A percentile compares a stretch with the other conserved stretches of the same genome.
Evolutionary conservation across 2,113 vertebrate species (phyloP).

Genomic region (Paradoxurus hermaphroditus): DNA sequence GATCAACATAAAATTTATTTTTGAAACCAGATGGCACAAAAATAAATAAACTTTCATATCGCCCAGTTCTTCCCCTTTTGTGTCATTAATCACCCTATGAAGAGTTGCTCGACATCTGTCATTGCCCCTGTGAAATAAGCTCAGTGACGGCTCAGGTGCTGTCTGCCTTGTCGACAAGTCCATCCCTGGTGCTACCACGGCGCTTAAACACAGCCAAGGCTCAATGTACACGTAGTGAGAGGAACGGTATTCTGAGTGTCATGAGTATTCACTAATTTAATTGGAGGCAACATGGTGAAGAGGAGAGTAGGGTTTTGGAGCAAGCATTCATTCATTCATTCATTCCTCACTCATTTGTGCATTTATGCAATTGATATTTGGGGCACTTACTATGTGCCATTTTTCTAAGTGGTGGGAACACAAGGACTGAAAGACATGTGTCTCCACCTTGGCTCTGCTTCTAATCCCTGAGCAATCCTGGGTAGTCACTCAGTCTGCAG

Average conservation of each 20-base stretch:
- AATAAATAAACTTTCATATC: not conserved
- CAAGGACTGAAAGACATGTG: not conserved
- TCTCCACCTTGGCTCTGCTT: not conserved
- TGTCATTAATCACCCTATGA: not conserved
- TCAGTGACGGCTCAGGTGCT: not conserved
- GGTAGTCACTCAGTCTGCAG: not conserved
- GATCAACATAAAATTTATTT: not conserved
- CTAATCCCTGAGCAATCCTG: not conserved
- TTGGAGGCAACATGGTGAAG: not conserved
- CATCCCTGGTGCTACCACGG: not conserved
- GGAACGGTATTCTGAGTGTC: not conserved
- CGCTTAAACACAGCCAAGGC: rapidly evolving
- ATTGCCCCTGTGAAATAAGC: not conserved
- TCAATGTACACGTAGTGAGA: not conserved
- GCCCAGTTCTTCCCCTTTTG: not conserved
- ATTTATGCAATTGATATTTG: not conserved
- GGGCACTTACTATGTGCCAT: not conserved
- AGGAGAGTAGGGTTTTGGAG: not conserved
- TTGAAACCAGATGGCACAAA: not conserved
- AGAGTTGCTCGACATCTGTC: not conserved
- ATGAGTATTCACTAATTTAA: not conserved
- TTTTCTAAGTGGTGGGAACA: not conserved
- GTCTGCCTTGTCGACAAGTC: not conserved
- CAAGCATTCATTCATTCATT: not conserved
- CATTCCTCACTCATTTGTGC: not conserved